These are phyloP conservation scores for Heliconius congener DNA, from an alignment of 1,140 invertebrate species.

Conservation along the genomic window DNA sequence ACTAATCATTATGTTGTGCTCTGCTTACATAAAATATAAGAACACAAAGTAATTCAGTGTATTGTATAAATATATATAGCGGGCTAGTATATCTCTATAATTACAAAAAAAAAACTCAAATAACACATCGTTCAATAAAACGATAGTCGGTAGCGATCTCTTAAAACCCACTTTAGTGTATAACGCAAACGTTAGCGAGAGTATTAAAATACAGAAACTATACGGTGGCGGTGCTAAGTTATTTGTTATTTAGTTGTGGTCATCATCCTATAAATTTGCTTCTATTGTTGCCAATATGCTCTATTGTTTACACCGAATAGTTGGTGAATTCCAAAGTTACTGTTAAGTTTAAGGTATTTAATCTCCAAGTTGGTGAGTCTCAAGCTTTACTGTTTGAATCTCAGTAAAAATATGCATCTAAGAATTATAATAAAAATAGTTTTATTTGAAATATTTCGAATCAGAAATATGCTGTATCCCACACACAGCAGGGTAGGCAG, in stretches of 20 bases:
- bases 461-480: no score
- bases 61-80: no score
- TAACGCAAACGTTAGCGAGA: not conserved
- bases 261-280: not conserved
- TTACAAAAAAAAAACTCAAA: not conserved
- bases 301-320: conserved; percentile 26
- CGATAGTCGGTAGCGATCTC: not conserved
- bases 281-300: conserved; percentile 15
- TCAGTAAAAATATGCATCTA: not conserved
- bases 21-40: no score
- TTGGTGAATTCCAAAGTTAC: conserved; percentile 6
- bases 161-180: not conserved
- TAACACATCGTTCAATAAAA: not conserved
- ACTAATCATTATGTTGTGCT: no score
- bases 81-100: no score
- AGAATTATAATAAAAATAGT: no score
- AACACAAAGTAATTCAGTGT: no score
- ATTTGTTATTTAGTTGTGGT: conserved; percentile 14
- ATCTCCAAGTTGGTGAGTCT: conserved; percentile 26
- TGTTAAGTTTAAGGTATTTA: not conserved
- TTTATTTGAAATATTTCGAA: no score
- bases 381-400: not conserved
- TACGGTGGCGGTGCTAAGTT: not conserved
- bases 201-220: conserved; percentile 1
- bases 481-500: no score